Percentiles rank a stretch among this genome's conserved stretches.
phyloP scores from a whole-genome alignment of 1,140 invertebrate species.

The Drosophila prosaltans region DNA sequence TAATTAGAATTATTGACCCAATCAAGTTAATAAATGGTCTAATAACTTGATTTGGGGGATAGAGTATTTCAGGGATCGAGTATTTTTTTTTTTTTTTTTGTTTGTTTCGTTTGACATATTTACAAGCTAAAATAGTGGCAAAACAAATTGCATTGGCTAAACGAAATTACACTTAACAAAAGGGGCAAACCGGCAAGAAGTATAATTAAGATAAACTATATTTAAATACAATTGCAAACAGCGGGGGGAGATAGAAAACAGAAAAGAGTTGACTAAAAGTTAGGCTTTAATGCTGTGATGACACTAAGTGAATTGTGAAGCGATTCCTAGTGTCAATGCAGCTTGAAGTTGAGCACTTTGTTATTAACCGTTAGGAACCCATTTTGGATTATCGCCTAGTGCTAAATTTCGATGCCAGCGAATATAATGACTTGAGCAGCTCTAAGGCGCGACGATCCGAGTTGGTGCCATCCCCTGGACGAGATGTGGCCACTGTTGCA shows the following conservation, averaged over 20 bases:
- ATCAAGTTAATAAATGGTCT: conserved; percentile 30
- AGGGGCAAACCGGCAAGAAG: conserved; percentile 21
- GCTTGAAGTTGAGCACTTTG: conserved; percentile 42
- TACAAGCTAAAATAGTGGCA: conserved; percentile 70
- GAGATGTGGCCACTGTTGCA: conserved; percentile 45
- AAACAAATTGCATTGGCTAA: conserved; percentile 63
- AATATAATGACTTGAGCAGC: conserved; percentile 91
- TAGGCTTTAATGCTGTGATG: conserved; percentile 50
- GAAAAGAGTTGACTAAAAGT: conserved; percentile 73
- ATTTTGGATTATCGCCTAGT: conserved; percentile 74
- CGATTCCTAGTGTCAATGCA: neutral
- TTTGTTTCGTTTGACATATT: conserved; percentile 62
- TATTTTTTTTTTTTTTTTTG: conserved; percentile 36
- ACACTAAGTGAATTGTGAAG: neutral
- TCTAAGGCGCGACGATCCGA: conserved; percentile 91
- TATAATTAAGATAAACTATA: conserved; percentile 24
- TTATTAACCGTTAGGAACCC: conserved; percentile 43
- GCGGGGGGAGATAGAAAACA: conserved; percentile 7
- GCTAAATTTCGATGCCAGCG: conserved; percentile 89
- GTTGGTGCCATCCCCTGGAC: conserved; percentile 40
- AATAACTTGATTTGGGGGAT: conserved; percentile 2
- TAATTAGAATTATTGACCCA: conserved; percentile 26
- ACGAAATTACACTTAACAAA: conserved; percentile 59
- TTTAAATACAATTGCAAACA: conserved; percentile 40
- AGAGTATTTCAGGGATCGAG: conserved; percentile 57